Conservation (phyloP, 2,888 invertebrate species). For the Hemistola chrysoprasaria region DNA sequence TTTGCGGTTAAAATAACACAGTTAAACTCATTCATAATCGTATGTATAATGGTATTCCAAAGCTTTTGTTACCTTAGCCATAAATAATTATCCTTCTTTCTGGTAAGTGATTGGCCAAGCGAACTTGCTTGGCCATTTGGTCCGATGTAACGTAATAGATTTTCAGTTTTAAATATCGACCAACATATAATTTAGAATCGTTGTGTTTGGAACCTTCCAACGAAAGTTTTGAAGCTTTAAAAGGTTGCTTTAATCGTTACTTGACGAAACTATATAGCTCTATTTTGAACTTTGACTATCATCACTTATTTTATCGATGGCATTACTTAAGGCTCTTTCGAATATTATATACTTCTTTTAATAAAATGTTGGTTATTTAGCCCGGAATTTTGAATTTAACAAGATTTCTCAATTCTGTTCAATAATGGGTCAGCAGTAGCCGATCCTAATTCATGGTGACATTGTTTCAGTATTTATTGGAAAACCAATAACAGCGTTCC, state of each 20-base stretch:
- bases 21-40: too few relatives aligned
- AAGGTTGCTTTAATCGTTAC: too few relatives aligned
- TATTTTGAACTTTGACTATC: too few relatives aligned
- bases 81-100: slow-evolving; percentile 4
- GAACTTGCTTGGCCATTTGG: too few relatives aligned
- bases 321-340: too few relatives aligned
- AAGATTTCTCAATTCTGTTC: slow-evolving; percentile 12
- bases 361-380: neutral
- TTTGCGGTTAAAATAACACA: too few relatives aligned
- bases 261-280: too few relatives aligned
- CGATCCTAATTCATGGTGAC: slow-evolving; percentile 23
- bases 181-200: slow-evolving; percentile 19
- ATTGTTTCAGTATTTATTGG: slow-evolving; percentile 39
- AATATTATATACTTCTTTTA: too few relatives aligned
- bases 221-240: neutral
- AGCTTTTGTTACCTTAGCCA: slow-evolving; percentile 5
- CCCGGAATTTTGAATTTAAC: slow-evolving; percentile 7
- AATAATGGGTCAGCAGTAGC: slow-evolving; percentile 19
- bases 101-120: slow-evolving; percentile 13
- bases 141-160: slow-evolving; percentile 16
- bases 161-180: slow-evolving; percentile 24
- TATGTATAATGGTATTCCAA: neutral
- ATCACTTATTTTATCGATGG: too few relatives aligned
- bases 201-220: neutral
- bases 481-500: slow-evolving; percentile 42